These are phyloP conservation scores for Gymnopithys bicolor DNA, from an alignment of 2,797 vertebrate genomes.

Conservation along the genomic window DNA sequence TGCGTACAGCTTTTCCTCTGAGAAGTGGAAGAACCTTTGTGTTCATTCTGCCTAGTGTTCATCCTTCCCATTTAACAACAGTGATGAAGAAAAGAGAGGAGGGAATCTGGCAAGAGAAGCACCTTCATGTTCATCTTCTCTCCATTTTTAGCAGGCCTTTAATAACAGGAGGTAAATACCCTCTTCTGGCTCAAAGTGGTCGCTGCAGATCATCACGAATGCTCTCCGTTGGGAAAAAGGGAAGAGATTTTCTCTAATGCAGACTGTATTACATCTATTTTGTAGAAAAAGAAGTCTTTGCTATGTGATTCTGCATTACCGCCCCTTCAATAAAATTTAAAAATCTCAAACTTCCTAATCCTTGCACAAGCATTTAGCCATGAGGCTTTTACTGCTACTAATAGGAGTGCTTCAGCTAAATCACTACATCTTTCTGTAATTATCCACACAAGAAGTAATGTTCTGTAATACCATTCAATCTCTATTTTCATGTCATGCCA, in stretches of 20 bases:
- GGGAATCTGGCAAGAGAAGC: neutral
- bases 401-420: conserved; percentile 56
- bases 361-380: conserved; percentile 47
- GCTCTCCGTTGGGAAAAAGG: neutral
- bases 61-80: neutral
- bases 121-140: neutral
- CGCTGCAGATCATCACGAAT: neutral
- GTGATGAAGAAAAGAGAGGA: neutral
- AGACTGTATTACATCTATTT: neutral
- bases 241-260: neutral
- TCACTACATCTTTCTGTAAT: conserved; percentile 41
- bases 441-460: conserved; percentile 61
- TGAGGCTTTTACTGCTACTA: conserved; percentile 47
- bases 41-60: neutral
- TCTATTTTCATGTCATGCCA: conserved; percentile 60
- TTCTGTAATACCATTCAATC: conserved; percentile 68
- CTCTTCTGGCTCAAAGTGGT: neutral
- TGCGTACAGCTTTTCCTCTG: neutral
- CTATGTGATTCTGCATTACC: neutral
- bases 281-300: neutral
- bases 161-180: neutral
- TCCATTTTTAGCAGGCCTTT: neutral
- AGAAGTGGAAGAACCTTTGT: neutral
- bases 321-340: conserved; percentile 41
- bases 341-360: conserved; percentile 45